Conservation (phyloP, 1,140 invertebrate genomes). For the Lucilia sericata region DNA sequence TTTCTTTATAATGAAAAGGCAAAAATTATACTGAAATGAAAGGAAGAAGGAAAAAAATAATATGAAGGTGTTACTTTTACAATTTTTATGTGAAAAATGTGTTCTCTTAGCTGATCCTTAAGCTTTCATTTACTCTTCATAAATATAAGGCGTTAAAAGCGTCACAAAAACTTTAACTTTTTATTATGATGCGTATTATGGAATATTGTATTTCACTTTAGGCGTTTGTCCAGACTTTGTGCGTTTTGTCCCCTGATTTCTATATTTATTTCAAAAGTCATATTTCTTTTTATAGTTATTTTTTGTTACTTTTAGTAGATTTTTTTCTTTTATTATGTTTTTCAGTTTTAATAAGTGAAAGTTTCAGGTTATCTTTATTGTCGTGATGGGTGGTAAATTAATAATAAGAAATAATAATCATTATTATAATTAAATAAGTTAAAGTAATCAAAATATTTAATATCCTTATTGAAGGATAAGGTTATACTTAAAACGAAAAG, state of each 20-base stretch:
- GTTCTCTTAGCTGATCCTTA: conserved; percentile 27
- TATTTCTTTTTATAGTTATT: conserved; percentile 1
- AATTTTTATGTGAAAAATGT: conserved; percentile 7
- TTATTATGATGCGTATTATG: not conserved
- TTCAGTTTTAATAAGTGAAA: not conserved
- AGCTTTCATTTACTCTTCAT: conserved; percentile 21
- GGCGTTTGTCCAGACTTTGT: not conserved
- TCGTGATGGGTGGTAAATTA: conserved; percentile 7
- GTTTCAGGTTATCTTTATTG: conserved; percentile 18
- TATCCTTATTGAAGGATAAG: too few relatives aligned
- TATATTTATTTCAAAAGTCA: not conserved
- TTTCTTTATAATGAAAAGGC: not conserved
- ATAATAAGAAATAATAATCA: not conserved
- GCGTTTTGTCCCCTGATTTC: not conserved
- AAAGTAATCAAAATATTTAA: not conserved
- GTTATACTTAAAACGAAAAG: too few relatives aligned
- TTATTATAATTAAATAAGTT: not conserved
- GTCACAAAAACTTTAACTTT: not conserved
- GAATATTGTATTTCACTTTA: not conserved
- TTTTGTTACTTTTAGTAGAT: not conserved
- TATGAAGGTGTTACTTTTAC: conserved; percentile 22
- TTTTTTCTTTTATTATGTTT: not conserved
- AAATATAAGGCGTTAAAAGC: conserved; percentile 18
- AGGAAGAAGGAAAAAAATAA: not conserved
- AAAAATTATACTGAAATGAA: not conserved